Evolutionary conservation across 2,113 vertebrate genomes (phyloP), one percentile per base, ranked within the genome.

Genomic region (Andinoacara biseriatus): DNA sequence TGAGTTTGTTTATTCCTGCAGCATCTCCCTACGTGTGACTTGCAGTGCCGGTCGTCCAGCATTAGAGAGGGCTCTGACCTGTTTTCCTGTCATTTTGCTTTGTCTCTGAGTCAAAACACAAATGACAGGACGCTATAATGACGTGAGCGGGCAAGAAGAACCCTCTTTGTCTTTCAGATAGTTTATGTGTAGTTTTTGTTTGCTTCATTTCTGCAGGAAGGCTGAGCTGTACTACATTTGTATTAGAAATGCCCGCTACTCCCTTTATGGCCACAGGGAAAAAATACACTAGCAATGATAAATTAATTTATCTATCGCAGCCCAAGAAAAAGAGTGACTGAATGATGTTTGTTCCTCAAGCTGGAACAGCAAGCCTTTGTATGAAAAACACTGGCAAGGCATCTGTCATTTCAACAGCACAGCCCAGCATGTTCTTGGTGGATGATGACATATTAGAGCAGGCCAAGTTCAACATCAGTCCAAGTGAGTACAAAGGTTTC

Each of bases 381-480:
- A 60, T 74, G 17, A 72, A 56, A 83, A 87, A 83, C 58, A 81
- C 81, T 86, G 63, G 84, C 72, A 69, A 58, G 67, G 58, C 61
- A 65, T 90, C 38, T 77, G 22, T 87, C 85, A 33, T 77, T 61
- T 74, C 72, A 78, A 49, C 75, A 65, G 35, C 69, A 76, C 13
- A 69, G 26, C 76, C 57, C 80, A 74, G 74, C 84, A 35, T 63
- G 88, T 60, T 69, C 22, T 86, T 89, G 75, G 85, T 56, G 1
- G 26, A 8, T 0, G 20, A 58, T 35, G 87, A 78, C 56, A 3
- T 57, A 15, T 24, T 15, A 10, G 35, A 75, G 22, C 29, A 82
- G n/a, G 78, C 89, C 87, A 91, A 91, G 74, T 86, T 74, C 88
- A 93, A 86, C 84, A 89, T 86, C 83, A 75, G 77, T 85, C 80